These are phyloP conservation scores for Notodonta ziczac DNA, from an alignment of 2,888 invertebrate genomes.

Conservation along the genomic window DNA sequence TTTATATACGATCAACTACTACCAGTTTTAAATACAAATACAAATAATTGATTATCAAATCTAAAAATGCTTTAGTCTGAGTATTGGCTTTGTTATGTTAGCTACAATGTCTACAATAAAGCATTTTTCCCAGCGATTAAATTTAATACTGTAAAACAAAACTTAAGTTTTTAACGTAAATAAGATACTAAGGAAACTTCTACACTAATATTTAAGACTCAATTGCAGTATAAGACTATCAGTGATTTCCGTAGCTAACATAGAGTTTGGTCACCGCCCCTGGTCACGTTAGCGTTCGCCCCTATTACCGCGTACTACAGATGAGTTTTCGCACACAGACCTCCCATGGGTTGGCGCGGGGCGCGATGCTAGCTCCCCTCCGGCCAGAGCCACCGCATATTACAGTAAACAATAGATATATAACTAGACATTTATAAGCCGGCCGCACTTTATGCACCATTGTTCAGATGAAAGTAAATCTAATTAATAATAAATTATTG, in stretches of 20 bases:
- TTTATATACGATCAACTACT: too few species aligned
- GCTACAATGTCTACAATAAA: too few species aligned
- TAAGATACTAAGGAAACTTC: too few species aligned
- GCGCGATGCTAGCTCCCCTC: slow-evolving; percentile 75
- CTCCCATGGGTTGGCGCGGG: slow-evolving; percentile 78
- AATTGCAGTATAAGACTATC: background rate
- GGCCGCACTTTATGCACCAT: slow-evolving; percentile 2
- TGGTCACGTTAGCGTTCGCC: slow-evolving; percentile 5
- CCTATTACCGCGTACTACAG: slow-evolving; percentile 29
- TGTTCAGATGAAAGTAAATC: background rate
- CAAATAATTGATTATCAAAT: too few species aligned
- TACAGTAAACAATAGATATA: slow-evolving; percentile 67
- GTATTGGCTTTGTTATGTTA: too few species aligned
- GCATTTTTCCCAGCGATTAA: too few species aligned
- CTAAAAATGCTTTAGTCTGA: too few species aligned
- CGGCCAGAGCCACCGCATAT: slow-evolving; percentile 70
- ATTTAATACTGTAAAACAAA: background rate
- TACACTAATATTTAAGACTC: background rate
- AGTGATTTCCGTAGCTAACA: background rate
- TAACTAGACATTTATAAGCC: slow-evolving; percentile 30
- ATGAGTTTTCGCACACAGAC: slow-evolving; percentile 76
- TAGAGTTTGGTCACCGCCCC: background rate
- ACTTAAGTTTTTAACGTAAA: background rate
- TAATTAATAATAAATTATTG: background rate
- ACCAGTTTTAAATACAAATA: too few species aligned